A percentile compares a stretch with the other conserved stretches of the same genome.
These are phyloP conservation scores for Pollenia angustigena DNA, from an alignment of 2,888 invertebrate genomes.

Conservation along the genomic window DNA sequence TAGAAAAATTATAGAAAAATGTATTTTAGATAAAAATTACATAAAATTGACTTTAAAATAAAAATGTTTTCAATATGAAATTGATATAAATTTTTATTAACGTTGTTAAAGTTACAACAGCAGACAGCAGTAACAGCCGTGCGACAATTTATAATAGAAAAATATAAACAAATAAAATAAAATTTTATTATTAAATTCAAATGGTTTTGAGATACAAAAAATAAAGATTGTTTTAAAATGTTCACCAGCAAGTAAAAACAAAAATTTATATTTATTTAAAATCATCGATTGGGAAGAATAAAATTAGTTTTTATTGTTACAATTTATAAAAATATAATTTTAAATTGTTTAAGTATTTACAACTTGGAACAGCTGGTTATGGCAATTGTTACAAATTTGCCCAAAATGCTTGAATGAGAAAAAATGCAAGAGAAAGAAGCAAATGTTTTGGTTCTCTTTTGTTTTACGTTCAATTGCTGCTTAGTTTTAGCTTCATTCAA, in stretches of 20 bases:
- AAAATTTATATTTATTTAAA: conserved; percentile 8
- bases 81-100: conserved; percentile 17
- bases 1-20: neutral
- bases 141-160: neutral
- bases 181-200: conserved; percentile 5
- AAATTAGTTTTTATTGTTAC: neutral
- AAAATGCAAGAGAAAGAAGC: too few species aligned
- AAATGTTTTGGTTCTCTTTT: too few species aligned
- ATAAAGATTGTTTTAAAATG: conserved; percentile 1
- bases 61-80: neutral
- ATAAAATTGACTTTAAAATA: conserved; percentile 3
- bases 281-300: conserved; percentile 23
- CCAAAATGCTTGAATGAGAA: too few species aligned
- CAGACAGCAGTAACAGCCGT: neutral
- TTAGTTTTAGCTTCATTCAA: too few species aligned
- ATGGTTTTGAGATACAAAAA: neutral
- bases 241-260: neutral
- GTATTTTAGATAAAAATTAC: conserved; percentile 10
- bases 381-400: too few species aligned
- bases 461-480: too few species aligned
- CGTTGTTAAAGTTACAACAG: neutral
- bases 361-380: too few species aligned
- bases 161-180: conserved; percentile 10
- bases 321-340: neutral
- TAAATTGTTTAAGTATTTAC: neutral